These are phyloP conservation scores for Hycleus phaleratus DNA, from an alignment of 1,140 invertebrate species.

Conservation along the genomic window DNA sequence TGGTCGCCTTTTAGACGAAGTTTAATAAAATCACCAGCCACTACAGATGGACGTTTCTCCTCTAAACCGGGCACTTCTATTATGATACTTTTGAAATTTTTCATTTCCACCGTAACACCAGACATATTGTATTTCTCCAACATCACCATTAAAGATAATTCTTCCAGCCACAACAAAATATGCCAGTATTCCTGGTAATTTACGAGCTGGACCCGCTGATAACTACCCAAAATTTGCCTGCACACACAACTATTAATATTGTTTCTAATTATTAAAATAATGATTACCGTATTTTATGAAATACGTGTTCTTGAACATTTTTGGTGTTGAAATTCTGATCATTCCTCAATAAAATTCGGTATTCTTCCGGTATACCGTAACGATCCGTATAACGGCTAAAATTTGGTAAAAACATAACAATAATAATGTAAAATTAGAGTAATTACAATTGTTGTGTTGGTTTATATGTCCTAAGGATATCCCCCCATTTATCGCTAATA, in stretches of 20 bases:
- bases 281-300: not conserved
- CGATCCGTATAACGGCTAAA: no score
- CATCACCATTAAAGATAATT: conserved; percentile 20
- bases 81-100: not conserved
- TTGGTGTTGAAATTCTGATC: not conserved
- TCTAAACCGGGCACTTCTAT: conserved; percentile 34
- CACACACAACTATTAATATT: not conserved
- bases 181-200: conserved; percentile 32
- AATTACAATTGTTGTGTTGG: no score
- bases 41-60: conserved; percentile 35
- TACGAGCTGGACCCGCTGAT: not conserved
- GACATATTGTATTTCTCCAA: conserved; percentile 31
- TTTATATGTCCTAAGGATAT: no score
- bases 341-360: no score
- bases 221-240: not conserved
- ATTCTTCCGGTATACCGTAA: no score
- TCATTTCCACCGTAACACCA: conserved; percentile 18
- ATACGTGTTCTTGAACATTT: not conserved
- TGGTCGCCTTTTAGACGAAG: conserved; percentile 29
- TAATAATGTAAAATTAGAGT: no score
- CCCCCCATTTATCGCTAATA: no score
- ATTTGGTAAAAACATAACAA: no score
- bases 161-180: conserved; percentile 33
- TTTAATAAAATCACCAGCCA: conserved; percentile 30
- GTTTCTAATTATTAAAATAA: not conserved